Base-by-base conservation (phyloP, 2,797 vertebrate species). In the Onychomys arenicola region DNA sequence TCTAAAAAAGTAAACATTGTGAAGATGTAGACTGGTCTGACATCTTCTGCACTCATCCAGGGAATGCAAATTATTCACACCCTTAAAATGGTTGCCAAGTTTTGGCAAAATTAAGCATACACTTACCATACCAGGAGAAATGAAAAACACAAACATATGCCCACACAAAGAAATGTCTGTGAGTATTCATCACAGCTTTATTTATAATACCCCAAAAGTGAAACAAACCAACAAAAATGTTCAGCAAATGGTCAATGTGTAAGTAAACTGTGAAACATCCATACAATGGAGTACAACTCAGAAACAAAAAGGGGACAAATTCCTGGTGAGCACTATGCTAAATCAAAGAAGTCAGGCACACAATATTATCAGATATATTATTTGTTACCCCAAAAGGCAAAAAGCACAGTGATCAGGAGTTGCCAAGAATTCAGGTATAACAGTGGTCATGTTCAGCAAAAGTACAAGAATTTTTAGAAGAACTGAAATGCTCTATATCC, bases 101-200 rank as follows among this genome's bases (percentile, higher is more conserved):
- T 96, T 96, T 96, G 82, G 52, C 63, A 83, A 97, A 91, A 67
- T 97, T 96, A 96, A 94, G 94, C 59, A 95, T 83, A 82, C 27
- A 97, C 59, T 95, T 95, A 61, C 71, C 63, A 96, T 65, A 59
- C 57, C 94, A 93, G 90, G 76, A 94, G 69, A 96, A 96, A 92
- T 84, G 71, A 93, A 83, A 83, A 83, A 19, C 59, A 83, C 37
- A 97, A 97, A 97, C 87, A 97, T 61, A 92, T 94, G 89, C 78
- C 91, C 89, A 96, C 75, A 96, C 92, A 97, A 96, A 96, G 86
- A 96, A 46, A 57, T 80, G 76, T 91, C 91, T 81, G 90, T 81
- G 95, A 97, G 95, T 97, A 87, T 95, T 94, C 95, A 96, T 25
- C 89, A 87, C 71, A 96, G 91, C 93, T 96, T 97, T 96, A 95